These are phyloP conservation scores for Equus przewalskii DNA, from an alignment of 2,113 vertebrate genomes.

Conservation along the genomic window DNA sequence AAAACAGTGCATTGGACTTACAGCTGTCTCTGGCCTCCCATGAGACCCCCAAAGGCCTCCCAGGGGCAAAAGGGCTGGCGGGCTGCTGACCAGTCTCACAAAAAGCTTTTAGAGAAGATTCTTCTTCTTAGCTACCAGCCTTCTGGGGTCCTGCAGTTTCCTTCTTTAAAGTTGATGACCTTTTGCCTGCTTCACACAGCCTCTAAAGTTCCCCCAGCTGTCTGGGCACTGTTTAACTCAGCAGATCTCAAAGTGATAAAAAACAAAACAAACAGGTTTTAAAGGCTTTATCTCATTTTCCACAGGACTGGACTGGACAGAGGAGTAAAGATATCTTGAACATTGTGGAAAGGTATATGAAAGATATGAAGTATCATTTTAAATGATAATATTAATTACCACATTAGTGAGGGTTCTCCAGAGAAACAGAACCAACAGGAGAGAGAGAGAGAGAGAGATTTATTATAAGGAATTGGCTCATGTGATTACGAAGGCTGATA, in stretches of 20 bases:
- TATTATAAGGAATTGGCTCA: neutral
- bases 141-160: neutral
- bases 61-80: neutral
- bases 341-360: neutral
- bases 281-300: neutral
- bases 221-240: constrained; percentile 60
- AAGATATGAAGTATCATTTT: neutral
- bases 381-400: neutral
- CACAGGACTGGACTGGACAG: neutral
- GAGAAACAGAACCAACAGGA: neutral
- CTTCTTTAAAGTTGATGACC: neutral
- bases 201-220: neutral
- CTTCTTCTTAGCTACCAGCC: neutral
- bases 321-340: neutral
- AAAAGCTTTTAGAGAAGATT: neutral
- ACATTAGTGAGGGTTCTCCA: neutral
- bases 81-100: neutral
- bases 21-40: neutral
- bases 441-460: neutral
- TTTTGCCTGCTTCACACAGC: neutral
- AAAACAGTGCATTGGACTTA: neutral
- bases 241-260: neutral
- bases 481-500: neutral
- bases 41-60: neutral
- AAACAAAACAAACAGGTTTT: constrained; percentile 10